Percentiles rank a stretch among this genome's conserved stretches.
Evolutionary conservation across 2,113 vertebrate species (phyloP).

Genomic region (Cinclus cinclus): DNA sequence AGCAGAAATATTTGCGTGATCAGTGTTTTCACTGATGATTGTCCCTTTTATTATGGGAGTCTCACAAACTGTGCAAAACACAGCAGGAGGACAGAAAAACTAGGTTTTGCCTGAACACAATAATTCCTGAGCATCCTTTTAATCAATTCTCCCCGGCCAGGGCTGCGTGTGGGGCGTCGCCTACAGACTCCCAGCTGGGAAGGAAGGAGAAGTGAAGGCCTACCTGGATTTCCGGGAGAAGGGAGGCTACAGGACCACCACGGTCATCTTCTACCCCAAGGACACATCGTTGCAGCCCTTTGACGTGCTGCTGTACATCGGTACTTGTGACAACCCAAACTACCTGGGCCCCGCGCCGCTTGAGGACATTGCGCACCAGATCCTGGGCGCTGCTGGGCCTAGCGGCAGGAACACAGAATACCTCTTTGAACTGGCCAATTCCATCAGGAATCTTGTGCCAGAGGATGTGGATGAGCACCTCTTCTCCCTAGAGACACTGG

Average conservation of each 20-base stretch:
- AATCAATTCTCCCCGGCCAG: conserved; percentile 63
- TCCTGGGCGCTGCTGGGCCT: conserved; percentile 84
- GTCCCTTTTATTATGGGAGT: background rate
- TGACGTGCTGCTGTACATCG: conserved; percentile 89
- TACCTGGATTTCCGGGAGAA: conserved; percentile 96
- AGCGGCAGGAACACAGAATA: conserved; percentile 95
- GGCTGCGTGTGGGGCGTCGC: conserved; percentile 95
- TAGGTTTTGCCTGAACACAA: background rate
- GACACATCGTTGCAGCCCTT: conserved; percentile 76
- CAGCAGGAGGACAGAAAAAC: background rate
- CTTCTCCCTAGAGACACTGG: conserved; percentile 90
- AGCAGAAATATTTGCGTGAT: background rate
- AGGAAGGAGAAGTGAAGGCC: conserved; percentile 90
- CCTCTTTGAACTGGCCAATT: conserved; percentile 91
- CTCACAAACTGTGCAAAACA: background rate
- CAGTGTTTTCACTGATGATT: background rate
- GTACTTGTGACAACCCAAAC: conserved; percentile 90
- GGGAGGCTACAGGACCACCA: conserved; percentile 88
- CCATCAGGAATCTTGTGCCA: conserved; percentile 86
- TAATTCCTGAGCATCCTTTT: background rate
- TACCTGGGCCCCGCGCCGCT: conserved; percentile 96
- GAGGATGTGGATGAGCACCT: conserved; percentile 91
- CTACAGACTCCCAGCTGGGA: conserved; percentile 89
- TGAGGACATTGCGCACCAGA: conserved; percentile 94
- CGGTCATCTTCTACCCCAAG: conserved; percentile 87